These are phyloP conservation scores for Hemitrygon akajei DNA, from an alignment of 2,797 vertebrate species.

Conservation along the genomic window DNA sequence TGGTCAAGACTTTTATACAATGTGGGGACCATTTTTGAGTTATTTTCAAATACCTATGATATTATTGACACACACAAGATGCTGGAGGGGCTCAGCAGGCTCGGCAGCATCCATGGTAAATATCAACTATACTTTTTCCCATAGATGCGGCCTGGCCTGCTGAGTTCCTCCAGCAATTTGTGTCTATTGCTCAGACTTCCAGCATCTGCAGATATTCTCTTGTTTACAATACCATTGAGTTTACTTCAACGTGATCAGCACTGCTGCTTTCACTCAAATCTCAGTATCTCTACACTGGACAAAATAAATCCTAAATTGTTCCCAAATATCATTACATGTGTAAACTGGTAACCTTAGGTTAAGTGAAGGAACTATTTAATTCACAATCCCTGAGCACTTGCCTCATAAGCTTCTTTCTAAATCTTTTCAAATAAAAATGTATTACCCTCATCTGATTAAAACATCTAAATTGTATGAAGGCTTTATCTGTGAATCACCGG, in stretches of 20 bases:
- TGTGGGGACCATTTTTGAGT: no score
- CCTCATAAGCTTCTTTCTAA: neutral
- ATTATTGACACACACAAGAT: no score
- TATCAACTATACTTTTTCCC: no score
- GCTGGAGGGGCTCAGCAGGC: no score
- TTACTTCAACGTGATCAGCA: neutral
- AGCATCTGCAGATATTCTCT: no score
- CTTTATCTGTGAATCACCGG: neutral
- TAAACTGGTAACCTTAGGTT: neutral
- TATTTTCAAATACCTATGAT: neutral
- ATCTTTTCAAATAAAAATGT: neutral
- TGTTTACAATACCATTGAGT: neutral
- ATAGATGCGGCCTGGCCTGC: no score
- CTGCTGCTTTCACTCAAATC: neutral
- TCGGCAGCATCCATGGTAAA: no score
- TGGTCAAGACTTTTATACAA: no score
- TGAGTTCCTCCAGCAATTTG: no score
- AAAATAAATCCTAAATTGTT: neutral
- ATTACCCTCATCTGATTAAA: neutral
- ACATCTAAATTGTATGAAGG: neutral
- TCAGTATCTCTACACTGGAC: neutral
- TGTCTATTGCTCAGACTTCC: no score
- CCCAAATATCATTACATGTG: neutral
- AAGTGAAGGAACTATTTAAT: neutral
- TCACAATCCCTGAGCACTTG: neutral